Base-by-base conservation (phyloP, 2,797 vertebrate genomes). In the Lacerta viridis region DNA sequence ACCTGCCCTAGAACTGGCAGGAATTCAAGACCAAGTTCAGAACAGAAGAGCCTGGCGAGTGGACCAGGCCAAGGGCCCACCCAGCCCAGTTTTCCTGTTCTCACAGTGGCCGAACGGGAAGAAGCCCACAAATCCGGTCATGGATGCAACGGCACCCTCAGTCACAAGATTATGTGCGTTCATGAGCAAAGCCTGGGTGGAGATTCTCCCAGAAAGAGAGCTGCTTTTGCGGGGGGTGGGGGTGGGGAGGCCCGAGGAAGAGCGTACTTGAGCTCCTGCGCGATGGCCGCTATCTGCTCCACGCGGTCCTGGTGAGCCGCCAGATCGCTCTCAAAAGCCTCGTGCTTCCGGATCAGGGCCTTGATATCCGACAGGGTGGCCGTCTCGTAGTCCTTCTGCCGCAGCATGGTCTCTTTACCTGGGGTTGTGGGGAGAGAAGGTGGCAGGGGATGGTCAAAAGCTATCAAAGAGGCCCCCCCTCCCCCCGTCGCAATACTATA, bases 321-420 rank as follows among this genome's bases (percentile, higher is more conserved):
- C 95, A 99, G 96, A 96, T 99, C 98, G 2, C 98, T 99, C 96
- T 99, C 99, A 0, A 99, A 99, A 72, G 99, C 98, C 93, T 99
- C 98, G 0, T 99, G 99, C 86, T 99, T 99, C 91, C 98, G 96
- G 90, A 99, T 97, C 55, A 99, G 96, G 9, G 99, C 99, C 92
- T 98, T 99, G 89, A 99, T 98, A 92, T 99, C 98, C 0, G 98
- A 98, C 59, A 99, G 97, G 0, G 98, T 97, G 90, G 98, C 98
- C 0, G 97, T 98, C 95, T 98, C 98, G 0, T 98, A 98, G 95
- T 99, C 99, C 90, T 98, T 98, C 93, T 99, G 98, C 88, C 96
- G 98, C 89, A 99, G 93, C 98, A 99, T 98, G 86, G 97, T 96
- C 91, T 99, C 98, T 92, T 99, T 99, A 76, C 98, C 99, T 99